Evolutionary conservation across 2,888 invertebrate genomes (phyloP).

Genomic region (Carpatolechia fugitivella): DNA sequence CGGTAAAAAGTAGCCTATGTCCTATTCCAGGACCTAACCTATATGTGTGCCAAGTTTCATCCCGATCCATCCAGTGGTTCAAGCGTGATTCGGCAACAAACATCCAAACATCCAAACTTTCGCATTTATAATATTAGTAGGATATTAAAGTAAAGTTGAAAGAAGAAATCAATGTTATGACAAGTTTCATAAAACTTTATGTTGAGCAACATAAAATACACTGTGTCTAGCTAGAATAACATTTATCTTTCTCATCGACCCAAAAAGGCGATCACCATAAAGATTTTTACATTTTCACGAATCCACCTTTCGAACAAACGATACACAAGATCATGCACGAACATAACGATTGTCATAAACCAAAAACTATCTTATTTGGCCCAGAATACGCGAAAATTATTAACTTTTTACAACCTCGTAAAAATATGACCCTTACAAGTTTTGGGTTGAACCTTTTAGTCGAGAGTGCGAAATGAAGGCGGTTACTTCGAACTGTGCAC

Average conservation of each 20-base stretch:
- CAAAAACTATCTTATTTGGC: background rate
- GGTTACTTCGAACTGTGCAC: background rate
- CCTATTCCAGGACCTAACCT: too few relatives aligned
- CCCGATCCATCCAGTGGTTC: too few relatives aligned
- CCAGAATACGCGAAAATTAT: constrained; percentile 21
- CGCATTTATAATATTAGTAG: too few relatives aligned
- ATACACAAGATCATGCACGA: background rate
- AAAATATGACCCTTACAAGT: constrained; percentile 17
- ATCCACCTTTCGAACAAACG: background rate
- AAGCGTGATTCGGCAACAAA: too few relatives aligned
- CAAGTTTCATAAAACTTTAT: too few relatives aligned
- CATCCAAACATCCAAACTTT: too few relatives aligned
- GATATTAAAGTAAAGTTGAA: too few relatives aligned
- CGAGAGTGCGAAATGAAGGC: background rate
- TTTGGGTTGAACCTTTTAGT: background rate
- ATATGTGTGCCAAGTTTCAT: too few relatives aligned
- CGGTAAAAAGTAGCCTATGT: too few relatives aligned
- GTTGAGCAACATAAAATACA: too few relatives aligned
- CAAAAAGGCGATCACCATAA: background rate
- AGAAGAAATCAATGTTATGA: too few relatives aligned
- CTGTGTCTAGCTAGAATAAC: background rate
- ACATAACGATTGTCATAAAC: background rate
- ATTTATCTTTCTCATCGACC: background rate
- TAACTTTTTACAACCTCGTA: constrained; percentile 25
- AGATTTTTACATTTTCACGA: background rate